phyloP scores from a whole-genome alignment of 2,797 vertebrate species.

The Bufotes viridis region DNA sequence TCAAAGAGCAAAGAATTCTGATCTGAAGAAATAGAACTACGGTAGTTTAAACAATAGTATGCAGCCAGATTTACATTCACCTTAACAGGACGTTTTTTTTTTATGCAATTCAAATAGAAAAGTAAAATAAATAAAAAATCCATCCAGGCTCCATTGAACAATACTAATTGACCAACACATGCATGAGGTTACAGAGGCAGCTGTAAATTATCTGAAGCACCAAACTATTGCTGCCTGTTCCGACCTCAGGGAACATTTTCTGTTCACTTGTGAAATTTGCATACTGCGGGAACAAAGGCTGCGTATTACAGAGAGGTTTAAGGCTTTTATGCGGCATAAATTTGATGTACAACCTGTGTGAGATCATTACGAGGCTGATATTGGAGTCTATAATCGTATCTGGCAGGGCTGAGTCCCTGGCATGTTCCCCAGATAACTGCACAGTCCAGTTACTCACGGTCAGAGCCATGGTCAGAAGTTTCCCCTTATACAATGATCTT shows the following conservation, averaged over 20 bases:
- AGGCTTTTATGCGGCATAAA: slow-evolving; percentile 38
- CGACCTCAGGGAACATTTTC: slow-evolving; percentile 12
- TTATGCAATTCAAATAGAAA: neutral
- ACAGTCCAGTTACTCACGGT: neutral
- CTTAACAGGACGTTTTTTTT: neutral
- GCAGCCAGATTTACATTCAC: neutral
- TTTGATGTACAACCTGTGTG: slow-evolving; percentile 23
- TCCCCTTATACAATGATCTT: neutral
- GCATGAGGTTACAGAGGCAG: neutral
- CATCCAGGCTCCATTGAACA: neutral
- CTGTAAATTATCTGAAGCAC: slow-evolving; percentile 15
- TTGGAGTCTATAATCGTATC: slow-evolving; percentile 31
- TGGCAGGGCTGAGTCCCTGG: slow-evolving; percentile 11
- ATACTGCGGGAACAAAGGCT: slow-evolving; percentile 43
- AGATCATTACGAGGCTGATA: slow-evolving; percentile 29
- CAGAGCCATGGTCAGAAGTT: neutral
- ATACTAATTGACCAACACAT: neutral
- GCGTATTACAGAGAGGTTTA: slow-evolving; percentile 10
- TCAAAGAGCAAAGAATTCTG: neutral
- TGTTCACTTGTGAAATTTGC: neutral
- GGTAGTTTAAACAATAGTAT: neutral
- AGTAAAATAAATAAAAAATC: neutral
- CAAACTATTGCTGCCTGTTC: neutral
- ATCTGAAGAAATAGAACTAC: neutral
- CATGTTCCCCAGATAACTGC: slow-evolving; percentile 23